Evolutionary conservation across 2,797 vertebrate genomes (phyloP).

Genomic region (Ceryle rudis): DNA sequence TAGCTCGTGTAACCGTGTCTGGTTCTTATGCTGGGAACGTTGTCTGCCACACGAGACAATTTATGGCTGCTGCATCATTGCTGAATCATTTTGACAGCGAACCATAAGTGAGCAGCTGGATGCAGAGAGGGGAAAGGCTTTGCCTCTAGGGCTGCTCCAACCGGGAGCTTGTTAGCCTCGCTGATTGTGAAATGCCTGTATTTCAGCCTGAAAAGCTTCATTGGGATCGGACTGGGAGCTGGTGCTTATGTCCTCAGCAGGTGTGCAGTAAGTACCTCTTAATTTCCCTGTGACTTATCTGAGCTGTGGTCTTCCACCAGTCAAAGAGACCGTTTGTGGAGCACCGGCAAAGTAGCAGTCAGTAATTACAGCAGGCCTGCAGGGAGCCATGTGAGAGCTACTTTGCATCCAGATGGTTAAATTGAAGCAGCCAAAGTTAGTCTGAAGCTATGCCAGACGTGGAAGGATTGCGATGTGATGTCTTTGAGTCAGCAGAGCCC

Average conservation of each 20-base stretch:
- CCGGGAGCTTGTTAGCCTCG: background rate
- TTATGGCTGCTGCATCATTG: background rate
- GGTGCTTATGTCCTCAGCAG: constrained; percentile 92
- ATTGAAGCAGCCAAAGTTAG: background rate
- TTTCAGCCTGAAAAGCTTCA: constrained; percentile 90
- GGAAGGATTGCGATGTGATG: background rate
- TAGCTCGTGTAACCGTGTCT: background rate
- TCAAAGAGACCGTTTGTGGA: background rate
- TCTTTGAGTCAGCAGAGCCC: background rate
- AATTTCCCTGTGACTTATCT: background rate
- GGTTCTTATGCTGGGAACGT: background rate
- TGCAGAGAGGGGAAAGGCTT: background rate
- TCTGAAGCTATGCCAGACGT: background rate
- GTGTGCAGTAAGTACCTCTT: constrained; percentile 88
- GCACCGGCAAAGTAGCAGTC: background rate
- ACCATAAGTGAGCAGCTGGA: background rate
- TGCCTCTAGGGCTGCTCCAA: background rate
- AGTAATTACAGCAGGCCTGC: background rate
- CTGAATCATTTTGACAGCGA: background rate
- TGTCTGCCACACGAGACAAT: background rate
- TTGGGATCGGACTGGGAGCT: constrained; percentile 94
- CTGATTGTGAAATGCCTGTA: constrained; percentile 34
- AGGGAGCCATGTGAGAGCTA: background rate
- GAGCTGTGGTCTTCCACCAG: background rate
- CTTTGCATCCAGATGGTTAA: background rate